Conservation (phyloP, 2,797 vertebrate species). For the Sebastes oblongus region DNA sequence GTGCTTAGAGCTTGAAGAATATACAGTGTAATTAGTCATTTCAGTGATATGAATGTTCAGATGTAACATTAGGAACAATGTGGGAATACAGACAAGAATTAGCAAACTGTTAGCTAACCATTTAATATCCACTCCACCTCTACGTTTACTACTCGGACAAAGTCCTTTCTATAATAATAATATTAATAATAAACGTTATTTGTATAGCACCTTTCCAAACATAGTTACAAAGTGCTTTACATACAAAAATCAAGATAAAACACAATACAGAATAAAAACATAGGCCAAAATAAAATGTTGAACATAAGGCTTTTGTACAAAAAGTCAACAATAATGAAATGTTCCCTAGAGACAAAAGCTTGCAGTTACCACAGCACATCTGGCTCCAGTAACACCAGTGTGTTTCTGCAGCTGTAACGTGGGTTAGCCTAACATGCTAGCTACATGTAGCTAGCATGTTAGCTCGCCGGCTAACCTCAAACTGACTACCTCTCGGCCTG, state of each 20-base stretch:
- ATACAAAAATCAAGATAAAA: too few species aligned
- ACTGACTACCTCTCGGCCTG: not conserved
- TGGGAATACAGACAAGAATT: not conserved
- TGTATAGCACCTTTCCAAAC: too few species aligned
- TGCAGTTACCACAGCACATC: not conserved
- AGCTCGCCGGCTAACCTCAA: slow-evolving; percentile 15
- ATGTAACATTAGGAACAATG: too few species aligned
- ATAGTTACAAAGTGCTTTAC: too few species aligned
- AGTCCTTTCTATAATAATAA: too few species aligned
- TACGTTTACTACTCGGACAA: too few species aligned
- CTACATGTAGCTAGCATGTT: not conserved
- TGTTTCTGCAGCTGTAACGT: slow-evolving; percentile 1
- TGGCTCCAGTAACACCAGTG: not conserved
- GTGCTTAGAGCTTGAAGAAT: not conserved
- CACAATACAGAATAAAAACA: too few species aligned
- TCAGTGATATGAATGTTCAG: not conserved
- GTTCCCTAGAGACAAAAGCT: not conserved
- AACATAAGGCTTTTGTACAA: too few species aligned
- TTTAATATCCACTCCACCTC: not conserved
- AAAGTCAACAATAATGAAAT: too few species aligned
- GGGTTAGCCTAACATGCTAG: slow-evolving; percentile 49
- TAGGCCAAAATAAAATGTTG: too few species aligned
- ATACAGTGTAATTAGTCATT: not conserved
- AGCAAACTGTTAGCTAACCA: not conserved
- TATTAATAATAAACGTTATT: too few species aligned